Base-by-base conservation (phyloP, 2,797 vertebrate species). In the Sebastes ruberrimus region DNA sequence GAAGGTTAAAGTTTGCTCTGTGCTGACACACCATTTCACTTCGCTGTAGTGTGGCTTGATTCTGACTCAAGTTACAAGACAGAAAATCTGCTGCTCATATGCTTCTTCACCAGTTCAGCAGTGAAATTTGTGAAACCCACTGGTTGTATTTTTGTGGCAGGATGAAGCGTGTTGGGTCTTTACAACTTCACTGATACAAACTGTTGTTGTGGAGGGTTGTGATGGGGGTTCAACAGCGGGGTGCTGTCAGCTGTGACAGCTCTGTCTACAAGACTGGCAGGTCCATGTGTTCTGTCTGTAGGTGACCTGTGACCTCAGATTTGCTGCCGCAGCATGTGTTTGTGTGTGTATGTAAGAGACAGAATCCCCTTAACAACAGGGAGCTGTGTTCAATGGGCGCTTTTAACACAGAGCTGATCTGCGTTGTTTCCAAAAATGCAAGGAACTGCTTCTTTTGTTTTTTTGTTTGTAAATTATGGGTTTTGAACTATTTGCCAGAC, bases 291-390 rank as follows among this genome's bases (percentile, higher is more conserved):
- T 78, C 49, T n/a, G 75, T 84, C 20, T 11, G 66, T 18, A 10
- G 63, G 62, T 84, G 89, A 94, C 91, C 90, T 88, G 33, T 89
- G 90, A 95, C 91, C 92, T 64, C 66, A 69, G 76, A 87, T 83
- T 42, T 88, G 85, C 84, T 78, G 80, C 72, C 23, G 35, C 74
- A 81, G 86, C 79, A 30, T 80, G 80, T 74, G 83, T 80, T 5
- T 62, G 18, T 81, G 46, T 81, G 42, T 22, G 6, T 18, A 5
- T 22, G 69, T 16, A 7, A 61, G 74, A 61, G 66, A 28, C 69
- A 53, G 23, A 75, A 75, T 32, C 59, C 57, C 16, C 9, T 55
- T 76, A 70, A 80, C 76, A 75, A 64, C 60, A 14, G 35, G 33
- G 32, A 14, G 20, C 33, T 35, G 30, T 30, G 42, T 61, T 67